A percentile compares a stretch with the other conserved stretches of the same genome.
Conservation (phyloP, 2,888 invertebrate genomes). For the Cataglyphis cursor region DNA sequence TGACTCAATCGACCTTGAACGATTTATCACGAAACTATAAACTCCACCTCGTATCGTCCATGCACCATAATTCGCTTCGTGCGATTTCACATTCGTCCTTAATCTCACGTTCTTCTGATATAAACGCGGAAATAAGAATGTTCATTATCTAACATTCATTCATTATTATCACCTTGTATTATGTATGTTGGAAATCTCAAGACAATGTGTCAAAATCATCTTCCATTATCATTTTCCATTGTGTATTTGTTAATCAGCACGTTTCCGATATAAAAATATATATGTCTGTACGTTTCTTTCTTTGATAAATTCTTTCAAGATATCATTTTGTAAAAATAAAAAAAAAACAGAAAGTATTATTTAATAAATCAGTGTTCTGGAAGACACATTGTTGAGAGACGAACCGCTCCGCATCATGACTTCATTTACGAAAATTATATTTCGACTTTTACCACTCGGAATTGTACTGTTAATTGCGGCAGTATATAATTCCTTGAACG, state of each 20-base stretch:
- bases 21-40: constrained; percentile 26
- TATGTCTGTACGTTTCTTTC: background rate
- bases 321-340: background rate
- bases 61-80: constrained; percentile 16
- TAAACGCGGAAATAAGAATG: background rate
- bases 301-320: background rate
- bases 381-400: background rate
- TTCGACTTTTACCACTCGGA: constrained; percentile 7
- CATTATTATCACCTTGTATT: constrained; percentile 14
- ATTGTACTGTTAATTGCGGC: background rate
- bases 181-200: constrained; percentile 6
- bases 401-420: background rate
- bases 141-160: constrained; percentile 5
- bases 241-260: constrained; percentile 62
- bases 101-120: constrained; percentile 24
- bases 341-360: background rate
- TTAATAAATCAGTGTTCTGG: constrained; percentile 8
- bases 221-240: background rate
- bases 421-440: constrained; percentile 10
- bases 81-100: background rate
- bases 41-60: background rate
- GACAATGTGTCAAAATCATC: background rate
- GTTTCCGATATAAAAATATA: constrained; percentile 66
- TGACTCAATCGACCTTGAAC: constrained; percentile 39
- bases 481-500: background rate